phyloP scores from a whole-genome alignment of 2,888 invertebrate genomes.

The Adelphocoris suturalis region DNA sequence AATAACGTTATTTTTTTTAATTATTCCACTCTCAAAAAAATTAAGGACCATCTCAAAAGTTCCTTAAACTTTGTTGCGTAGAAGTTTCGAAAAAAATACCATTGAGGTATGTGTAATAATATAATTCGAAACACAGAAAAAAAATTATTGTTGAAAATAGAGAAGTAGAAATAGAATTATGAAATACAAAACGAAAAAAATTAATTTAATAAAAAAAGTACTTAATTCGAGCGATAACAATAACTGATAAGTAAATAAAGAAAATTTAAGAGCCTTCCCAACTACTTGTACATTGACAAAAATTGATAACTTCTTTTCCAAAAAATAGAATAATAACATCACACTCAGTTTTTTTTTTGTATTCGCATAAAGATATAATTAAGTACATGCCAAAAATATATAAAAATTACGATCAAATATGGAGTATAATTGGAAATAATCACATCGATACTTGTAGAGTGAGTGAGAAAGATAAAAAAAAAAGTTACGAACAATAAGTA shows the following conservation, averaged over 20 bases:
- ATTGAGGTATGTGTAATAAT: constrained; percentile 66
- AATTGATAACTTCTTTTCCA: constrained; percentile 20
- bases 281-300: constrained; percentile 48
- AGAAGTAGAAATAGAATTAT: constrained; percentile 69
- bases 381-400: constrained; percentile 58
- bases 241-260: constrained; percentile 16
- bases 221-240: constrained; percentile 42
- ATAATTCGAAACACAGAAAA: constrained; percentile 68
- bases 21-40: constrained; percentile 76
- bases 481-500: not conserved
- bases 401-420: not conserved
- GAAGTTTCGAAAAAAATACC: constrained; percentile 69
- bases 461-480: constrained; percentile 64
- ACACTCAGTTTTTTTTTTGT: constrained; percentile 19
- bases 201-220: constrained; percentile 22
- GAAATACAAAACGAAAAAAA: constrained; percentile 74
- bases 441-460: constrained; percentile 34
- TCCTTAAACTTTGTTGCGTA: constrained; percentile 78
- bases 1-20: not conserved
- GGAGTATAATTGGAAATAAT: constrained; percentile 4
- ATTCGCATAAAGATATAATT: constrained; percentile 27
- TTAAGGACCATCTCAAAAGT: constrained; percentile 81
- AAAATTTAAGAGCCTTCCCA: constrained; percentile 57
- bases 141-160: constrained; percentile 63
- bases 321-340: constrained; percentile 55